A percentile compares a stretch with the other conserved stretches of the same genome.
Evolutionary conservation across 2,113 vertebrate species (phyloP).

Genomic region (Stomatorhinus ivindoensis): DNA sequence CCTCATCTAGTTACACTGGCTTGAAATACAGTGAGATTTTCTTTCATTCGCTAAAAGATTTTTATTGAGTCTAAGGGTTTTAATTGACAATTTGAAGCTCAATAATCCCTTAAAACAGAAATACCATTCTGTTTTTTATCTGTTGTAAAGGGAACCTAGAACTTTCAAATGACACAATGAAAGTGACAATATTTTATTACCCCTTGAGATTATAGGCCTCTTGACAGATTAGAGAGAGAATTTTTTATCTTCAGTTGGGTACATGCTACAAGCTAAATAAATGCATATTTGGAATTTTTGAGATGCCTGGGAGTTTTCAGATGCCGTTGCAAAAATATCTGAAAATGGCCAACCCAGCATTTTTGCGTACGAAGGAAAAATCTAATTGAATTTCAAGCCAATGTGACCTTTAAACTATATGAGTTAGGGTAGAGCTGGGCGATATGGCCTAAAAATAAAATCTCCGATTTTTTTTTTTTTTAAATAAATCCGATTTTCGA

Average conservation of each 20-base stretch:
- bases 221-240: neutral
- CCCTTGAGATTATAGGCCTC: neutral
- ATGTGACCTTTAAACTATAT: neutral
- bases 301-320: neutral
- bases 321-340: neutral
- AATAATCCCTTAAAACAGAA: neutral
- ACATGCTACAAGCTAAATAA: neutral
- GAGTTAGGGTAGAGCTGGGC: no score
- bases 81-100: neutral
- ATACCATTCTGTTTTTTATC: neutral
- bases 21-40: neutral
- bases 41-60: neutral
- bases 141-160: neutral
- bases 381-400: neutral
- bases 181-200: neutral
- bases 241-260: neutral
- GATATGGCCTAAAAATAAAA: no score
- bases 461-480: no score
- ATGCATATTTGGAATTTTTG: neutral
- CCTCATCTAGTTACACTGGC: neutral
- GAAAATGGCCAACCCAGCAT: neutral
- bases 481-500: no score
- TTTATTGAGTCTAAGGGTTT: neutral
- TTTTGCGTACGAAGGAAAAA: neutral
- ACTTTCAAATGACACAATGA: neutral